A percentile compares a stretch with the other conserved stretches of the same genome.
Evolutionary conservation across 2,113 vertebrate species (phyloP).

Genomic region (Heterotis niloticus): DNA sequence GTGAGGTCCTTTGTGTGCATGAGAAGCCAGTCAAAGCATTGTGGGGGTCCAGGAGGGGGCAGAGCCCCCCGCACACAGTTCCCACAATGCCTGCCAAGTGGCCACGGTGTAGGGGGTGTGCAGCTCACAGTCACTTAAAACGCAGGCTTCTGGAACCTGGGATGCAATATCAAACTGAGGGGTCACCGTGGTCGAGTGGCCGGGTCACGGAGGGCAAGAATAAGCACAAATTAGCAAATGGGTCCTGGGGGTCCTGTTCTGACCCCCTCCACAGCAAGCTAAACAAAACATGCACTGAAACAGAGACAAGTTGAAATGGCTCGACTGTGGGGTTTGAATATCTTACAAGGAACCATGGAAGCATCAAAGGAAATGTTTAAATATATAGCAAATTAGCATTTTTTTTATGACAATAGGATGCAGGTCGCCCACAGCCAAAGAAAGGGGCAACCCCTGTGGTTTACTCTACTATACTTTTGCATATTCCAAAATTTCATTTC

Average conservation of each 20-base stretch:
- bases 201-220: conserved; percentile 15
- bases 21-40: too few relatives aligned
- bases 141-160: conserved; percentile 3
- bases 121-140: background rate
- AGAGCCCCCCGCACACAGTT: too few relatives aligned
- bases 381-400: conserved; percentile 9
- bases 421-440: background rate
- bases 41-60: too few relatives aligned
- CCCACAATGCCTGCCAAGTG: background rate
- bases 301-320: background rate
- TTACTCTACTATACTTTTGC: background rate
- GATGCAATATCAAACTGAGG: background rate
- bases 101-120: background rate
- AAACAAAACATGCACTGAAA: background rate
- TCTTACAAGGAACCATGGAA: background rate
- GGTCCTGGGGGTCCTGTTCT: background rate
- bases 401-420: conserved; percentile 1
- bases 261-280: background rate
- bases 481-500: background rate
- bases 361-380: background rate
- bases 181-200: conserved; percentile 14
- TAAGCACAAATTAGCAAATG: conserved; percentile 5
- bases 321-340: background rate
- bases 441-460: background rate
- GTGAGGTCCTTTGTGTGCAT: too few relatives aligned